Evolutionary conservation across 2,888 invertebrate genomes (phyloP), one percentile per base, ranked within the genome.

Genomic region (Amblyteles armatorius): DNA sequence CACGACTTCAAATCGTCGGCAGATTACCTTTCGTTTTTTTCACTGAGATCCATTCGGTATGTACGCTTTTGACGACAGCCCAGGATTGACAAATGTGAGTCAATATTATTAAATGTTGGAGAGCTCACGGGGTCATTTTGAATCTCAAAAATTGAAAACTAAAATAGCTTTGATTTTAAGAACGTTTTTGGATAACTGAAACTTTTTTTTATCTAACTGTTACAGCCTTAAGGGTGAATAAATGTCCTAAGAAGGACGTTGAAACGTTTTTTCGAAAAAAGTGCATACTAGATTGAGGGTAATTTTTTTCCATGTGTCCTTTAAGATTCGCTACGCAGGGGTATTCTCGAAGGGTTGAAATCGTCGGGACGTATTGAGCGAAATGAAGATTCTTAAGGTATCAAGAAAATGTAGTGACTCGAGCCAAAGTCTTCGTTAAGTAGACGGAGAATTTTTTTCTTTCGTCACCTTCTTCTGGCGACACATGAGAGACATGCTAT

Each of bases 31-130:
- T 52, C 13, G 5, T 55, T 57, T 57, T 26, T 57, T 26, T 26
- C 13, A 57, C 9, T 11, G 22, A 9, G 9, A 26, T 57, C 57
- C 57, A 13, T 26, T 26, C 26, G 57, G 26, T 3, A 13, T 7
- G 26, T 26, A 57, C 26, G 19, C 16, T 3, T 16, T 48, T 52
- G 16, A 4, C 19, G 40, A 29, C 50, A 33, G 11, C n/a, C 22
- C 19, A 22, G 19, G 29, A 26, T 74, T 74, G n/a, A 48, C 6
- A 48, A 74, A 65, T 50, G 63, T 63, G 63, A n/a, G 63, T 50
- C 48, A 63, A 63, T 33, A 63, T 63, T 74, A 48, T 63, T 74
- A 48, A 48, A 48, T n/a, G 48, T 26, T 48, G 9, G 2, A 44
- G 3, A 16, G 29, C 5, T 74, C 36, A 26, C 48, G 19, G 48